A percentile compares a stretch with the other conserved stretches of the same genome.
Evolutionary conservation across 2,113 vertebrate species (phyloP).

Genomic region (Apaloderma vittatum): DNA sequence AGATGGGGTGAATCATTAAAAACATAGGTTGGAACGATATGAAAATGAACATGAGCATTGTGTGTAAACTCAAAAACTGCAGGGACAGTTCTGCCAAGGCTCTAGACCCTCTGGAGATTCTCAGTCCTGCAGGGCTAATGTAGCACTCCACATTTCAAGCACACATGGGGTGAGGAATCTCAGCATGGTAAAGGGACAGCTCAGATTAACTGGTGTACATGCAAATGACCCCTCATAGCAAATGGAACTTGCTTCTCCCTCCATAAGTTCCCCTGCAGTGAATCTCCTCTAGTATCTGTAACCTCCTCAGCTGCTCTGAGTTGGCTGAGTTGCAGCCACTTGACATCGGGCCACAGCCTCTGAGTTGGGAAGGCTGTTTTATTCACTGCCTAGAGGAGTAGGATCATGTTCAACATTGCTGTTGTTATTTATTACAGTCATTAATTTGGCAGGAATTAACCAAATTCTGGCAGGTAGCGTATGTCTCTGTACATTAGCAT

Average conservation of each 20-base stretch:
- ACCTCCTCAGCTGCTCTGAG: slow-evolving; percentile 17
- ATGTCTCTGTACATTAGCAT: slow-evolving; percentile 5
- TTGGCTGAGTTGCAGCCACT: slow-evolving; percentile 20
- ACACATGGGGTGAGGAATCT: not conserved
- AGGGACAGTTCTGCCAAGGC: not conserved
- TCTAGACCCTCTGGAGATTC: not conserved
- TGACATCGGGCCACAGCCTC: slow-evolving; percentile 20
- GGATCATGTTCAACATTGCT: slow-evolving; percentile 24
- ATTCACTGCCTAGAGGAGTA: slow-evolving; percentile 42
- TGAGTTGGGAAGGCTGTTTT: slow-evolving; percentile 30
- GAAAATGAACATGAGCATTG: not conserved
- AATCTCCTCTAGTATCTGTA: not conserved
- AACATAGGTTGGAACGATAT: not conserved
- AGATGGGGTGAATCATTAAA: not conserved
- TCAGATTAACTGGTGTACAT: not conserved
- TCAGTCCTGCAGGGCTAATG: not conserved
- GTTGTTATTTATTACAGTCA: slow-evolving; percentile 59
- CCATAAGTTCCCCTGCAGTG: not conserved
- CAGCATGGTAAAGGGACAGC: not conserved
- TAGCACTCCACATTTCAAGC: not conserved
- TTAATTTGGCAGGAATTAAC: slow-evolving; percentile 55
- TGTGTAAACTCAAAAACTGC: not conserved
- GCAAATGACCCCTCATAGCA: not conserved
- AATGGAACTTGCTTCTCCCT: not conserved
- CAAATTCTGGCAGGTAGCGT: slow-evolving; percentile 41